Evolutionary conservation across 2,113 vertebrate genomes (phyloP).

Genomic region (Pachypanchax playfairii): DNA sequence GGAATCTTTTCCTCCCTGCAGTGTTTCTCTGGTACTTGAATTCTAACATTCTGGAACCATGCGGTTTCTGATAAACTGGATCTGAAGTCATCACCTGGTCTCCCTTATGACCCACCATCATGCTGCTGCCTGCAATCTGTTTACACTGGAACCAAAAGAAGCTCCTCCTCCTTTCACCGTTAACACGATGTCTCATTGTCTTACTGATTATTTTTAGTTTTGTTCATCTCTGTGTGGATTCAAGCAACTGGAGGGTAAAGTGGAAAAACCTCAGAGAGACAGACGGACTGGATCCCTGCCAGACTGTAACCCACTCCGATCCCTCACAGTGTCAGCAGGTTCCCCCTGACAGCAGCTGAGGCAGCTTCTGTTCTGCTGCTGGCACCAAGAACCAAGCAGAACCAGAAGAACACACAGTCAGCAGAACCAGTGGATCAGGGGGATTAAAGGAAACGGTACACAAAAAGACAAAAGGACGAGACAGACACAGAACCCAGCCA

Average conservation of each 20-base stretch:
- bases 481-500: no score
- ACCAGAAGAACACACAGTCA: neutral
- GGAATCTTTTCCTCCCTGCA: neutral
- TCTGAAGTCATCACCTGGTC: neutral
- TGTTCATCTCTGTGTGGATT: neutral
- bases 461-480: neutral
- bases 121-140: neutral
- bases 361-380: constrained; percentile 29
- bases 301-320: constrained; percentile 1
- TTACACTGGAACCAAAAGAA: no score
- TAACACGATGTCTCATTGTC: no score
- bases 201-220: neutral
- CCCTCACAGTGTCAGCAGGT: constrained; percentile 12
- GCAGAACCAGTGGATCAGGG: neutral
- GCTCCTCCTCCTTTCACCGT: no score
- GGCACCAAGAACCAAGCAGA: neutral
- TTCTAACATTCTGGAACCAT: constrained; percentile 7
- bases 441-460: neutral
- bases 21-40: neutral
- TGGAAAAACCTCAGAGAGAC: neutral
- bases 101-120: neutral
- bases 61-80: constrained; percentile 18
- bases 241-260: neutral
- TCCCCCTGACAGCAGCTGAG: constrained; percentile 19
- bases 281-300: constrained; percentile 3